A percentile compares a stretch with the other conserved stretches of the same genome.
Evolutionary conservation across 1,140 invertebrate genomes (phyloP).

Genomic region (Pseudoatta argentina): DNA sequence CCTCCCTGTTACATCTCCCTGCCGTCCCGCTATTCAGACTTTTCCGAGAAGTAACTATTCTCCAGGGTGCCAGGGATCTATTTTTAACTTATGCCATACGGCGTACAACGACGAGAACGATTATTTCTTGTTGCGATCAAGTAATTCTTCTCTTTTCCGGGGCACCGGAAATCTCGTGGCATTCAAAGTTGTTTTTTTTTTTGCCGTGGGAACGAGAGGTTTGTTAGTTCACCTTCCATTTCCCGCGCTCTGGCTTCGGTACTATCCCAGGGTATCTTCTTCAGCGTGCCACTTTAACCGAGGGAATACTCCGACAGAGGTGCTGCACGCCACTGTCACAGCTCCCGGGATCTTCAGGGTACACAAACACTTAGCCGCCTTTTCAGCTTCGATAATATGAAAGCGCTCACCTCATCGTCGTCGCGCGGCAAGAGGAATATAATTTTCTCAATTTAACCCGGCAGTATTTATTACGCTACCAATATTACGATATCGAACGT

Average conservation of each 20-base stretch:
- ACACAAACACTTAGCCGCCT: constrained; percentile 53
- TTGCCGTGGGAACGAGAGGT: background rate
- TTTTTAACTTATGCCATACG: constrained; percentile 22
- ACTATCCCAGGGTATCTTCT: background rate
- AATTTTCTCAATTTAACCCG: constrained; percentile 54
- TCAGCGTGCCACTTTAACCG: constrained; percentile 40
- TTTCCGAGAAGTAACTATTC: constrained; percentile 3
- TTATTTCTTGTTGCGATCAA: constrained; percentile 33
- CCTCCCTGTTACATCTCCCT: background rate
- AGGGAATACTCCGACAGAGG: constrained; percentile 17
- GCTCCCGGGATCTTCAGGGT: constrained; percentile 49
- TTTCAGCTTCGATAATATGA: constrained; percentile 51
- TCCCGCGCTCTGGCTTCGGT: too few species aligned
- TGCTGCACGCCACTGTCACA: constrained; percentile 23
- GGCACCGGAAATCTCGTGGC: background rate
- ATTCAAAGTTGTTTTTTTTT: constrained; percentile 39
- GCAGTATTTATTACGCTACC: constrained; percentile 36
- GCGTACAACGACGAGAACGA: background rate
- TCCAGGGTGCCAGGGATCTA: constrained; percentile 7
- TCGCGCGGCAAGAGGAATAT: constrained; percentile 29
- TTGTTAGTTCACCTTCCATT: constrained; percentile 42
- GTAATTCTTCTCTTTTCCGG: constrained; percentile 33
- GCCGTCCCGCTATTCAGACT: constrained; percentile 9
- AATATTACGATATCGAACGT: constrained; percentile 36
- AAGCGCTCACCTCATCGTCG: constrained; percentile 14